Evolutionary conservation across 2,113 vertebrate species (phyloP).

Genomic region (Sinocyclocheilus rhinocerous): DNA sequence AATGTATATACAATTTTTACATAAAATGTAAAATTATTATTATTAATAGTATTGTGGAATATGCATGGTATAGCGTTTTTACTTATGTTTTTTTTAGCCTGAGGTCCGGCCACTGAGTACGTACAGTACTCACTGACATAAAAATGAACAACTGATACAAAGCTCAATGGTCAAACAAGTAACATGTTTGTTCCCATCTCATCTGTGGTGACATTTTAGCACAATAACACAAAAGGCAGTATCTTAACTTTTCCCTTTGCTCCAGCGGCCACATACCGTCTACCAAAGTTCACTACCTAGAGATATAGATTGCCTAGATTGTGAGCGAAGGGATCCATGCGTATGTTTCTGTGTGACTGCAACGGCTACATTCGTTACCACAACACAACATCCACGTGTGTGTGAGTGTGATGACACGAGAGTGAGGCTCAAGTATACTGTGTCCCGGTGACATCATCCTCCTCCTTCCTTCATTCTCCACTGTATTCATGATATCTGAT

Average conservation of each 20-base stretch:
- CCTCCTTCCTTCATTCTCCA: neutral
- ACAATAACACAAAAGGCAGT: slow-evolving; percentile 1
- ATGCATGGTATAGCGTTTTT: neutral
- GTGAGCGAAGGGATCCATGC: neutral
- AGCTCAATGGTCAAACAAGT: slow-evolving; percentile 1
- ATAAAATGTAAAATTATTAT: neutral
- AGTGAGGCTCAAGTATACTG: slow-evolving; percentile 64
- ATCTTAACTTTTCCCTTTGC: neutral
- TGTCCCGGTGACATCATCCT: slow-evolving; percentile 70
- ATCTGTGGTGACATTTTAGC: slow-evolving; percentile 5
- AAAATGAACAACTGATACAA: neutral
- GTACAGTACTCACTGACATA: neutral
- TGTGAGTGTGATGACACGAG: slow-evolving; percentile 50
- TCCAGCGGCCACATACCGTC: neutral
- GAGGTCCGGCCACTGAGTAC: neutral
- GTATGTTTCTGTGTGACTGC: slow-evolving; percentile 25
- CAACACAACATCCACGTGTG: slow-evolving; percentile 58
- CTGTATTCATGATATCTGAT: slow-evolving; percentile 33
- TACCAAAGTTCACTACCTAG: slow-evolving; percentile 32
- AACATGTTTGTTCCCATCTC: slow-evolving; percentile 11
- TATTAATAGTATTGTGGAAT: neutral
- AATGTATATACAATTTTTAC: too few species aligned
- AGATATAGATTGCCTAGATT: neutral
- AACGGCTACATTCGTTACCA: slow-evolving; percentile 58
- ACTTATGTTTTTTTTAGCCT: neutral